Conservation (phyloP, 2,797 vertebrate genomes). For the Sebastes variabilis region DNA sequence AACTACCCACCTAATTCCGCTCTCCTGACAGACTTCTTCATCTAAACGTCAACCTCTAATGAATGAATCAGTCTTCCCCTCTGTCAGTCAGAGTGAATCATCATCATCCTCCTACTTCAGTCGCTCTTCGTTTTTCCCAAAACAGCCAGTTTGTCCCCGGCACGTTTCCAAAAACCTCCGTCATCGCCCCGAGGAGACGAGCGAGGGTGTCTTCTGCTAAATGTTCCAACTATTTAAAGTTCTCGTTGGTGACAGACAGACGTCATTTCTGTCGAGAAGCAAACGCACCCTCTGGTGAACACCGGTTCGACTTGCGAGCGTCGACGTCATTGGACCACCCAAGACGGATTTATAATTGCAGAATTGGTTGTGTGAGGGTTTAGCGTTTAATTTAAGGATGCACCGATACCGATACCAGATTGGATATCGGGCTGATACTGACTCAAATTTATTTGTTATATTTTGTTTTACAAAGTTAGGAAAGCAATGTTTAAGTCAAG, state of each 20-base stretch:
- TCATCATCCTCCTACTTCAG: slow-evolving; percentile 58
- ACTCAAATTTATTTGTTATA: no score
- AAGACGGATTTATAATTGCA: not conserved
- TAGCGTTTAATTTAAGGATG: not conserved
- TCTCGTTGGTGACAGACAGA: not conserved
- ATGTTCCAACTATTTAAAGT: slow-evolving; percentile 37
- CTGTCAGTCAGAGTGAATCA: slow-evolving; percentile 63
- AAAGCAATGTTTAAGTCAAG: no score
- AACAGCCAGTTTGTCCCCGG: slow-evolving; percentile 30
- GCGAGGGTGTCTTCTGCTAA: slow-evolving; percentile 5
- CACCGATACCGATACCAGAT: no score
- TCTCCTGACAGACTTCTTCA: slow-evolving; percentile 39
- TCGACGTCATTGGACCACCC: not conserved
- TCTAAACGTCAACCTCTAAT: slow-evolving; percentile 15
- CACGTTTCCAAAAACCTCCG: slow-evolving; percentile 32
- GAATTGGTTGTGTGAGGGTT: not conserved
- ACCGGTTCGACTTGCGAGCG: not conserved
- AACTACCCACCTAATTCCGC: slow-evolving; percentile 27
- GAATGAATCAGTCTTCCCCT: slow-evolving; percentile 53
- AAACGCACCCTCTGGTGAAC: not conserved
- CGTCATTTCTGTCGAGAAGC: not conserved
- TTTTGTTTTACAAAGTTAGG: no score
- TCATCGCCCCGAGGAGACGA: slow-evolving; percentile 31
- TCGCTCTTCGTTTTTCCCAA: slow-evolving; percentile 3
- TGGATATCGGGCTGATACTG: no score